These are phyloP conservation scores for Drosophila quadrilineata DNA, from an alignment of 1,140 invertebrate genomes.

Conservation along the genomic window DNA sequence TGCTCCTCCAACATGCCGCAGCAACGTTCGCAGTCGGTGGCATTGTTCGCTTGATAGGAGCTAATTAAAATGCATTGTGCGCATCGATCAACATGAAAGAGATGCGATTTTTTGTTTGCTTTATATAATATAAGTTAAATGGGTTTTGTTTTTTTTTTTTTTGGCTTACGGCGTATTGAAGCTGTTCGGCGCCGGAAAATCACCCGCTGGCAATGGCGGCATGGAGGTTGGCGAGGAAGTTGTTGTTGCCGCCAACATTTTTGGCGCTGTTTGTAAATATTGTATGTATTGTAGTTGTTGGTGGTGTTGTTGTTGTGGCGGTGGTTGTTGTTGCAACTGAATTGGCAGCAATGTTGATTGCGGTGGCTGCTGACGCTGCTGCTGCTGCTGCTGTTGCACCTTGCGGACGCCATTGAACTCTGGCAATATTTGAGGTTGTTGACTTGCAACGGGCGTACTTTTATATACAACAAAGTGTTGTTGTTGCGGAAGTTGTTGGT, in stretches of 20 bases:
- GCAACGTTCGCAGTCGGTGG: conserved; percentile 39
- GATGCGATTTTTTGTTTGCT: not conserved
- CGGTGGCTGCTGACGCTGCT: not conserved
- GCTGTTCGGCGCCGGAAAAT: conserved; percentile 13
- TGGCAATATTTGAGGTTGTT: conserved; percentile 69
- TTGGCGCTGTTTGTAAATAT: conserved; percentile 54
- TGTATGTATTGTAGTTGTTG: conserved; percentile 34
- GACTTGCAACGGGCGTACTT: conserved; percentile 45
- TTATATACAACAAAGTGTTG: conserved; percentile 66
- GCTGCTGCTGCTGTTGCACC: conserved; percentile 21
- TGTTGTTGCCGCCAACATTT: conserved; percentile 49
- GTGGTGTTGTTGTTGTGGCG: conserved; percentile 29
- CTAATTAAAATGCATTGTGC: conserved; percentile 75
- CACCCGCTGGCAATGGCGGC: not conserved
- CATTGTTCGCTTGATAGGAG: conserved; percentile 44
- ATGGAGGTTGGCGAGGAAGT: not conserved
- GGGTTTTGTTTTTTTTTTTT: conserved; percentile 46
- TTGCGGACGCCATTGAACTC: conserved; percentile 74
- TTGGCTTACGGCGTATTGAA: conserved; percentile 29
- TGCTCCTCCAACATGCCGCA: conserved; percentile 19
- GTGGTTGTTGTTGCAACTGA: conserved; percentile 29
- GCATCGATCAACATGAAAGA: conserved; percentile 7
- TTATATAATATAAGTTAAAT: conserved; percentile 8
- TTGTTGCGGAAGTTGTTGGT: conserved; percentile 21
- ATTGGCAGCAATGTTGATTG: conserved; percentile 24